Evolutionary conservation across 2,888 invertebrate genomes (phyloP).

Genomic region (Ligdia adustata): DNA sequence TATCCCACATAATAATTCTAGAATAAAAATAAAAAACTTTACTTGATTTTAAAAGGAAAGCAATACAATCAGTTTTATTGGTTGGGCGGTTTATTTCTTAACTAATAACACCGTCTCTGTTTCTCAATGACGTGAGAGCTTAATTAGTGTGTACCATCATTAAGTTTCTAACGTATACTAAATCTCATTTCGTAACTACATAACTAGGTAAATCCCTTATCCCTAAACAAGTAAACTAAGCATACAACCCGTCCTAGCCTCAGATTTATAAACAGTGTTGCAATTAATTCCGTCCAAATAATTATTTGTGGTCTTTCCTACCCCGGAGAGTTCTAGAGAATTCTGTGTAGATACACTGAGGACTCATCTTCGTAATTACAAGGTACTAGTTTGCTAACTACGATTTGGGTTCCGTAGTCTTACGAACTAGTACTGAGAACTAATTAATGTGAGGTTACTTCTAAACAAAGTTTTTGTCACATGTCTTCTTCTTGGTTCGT

Average conservation of each 20-base stretch:
- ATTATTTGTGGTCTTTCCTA: conserved; percentile 10
- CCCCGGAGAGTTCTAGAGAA: neutral
- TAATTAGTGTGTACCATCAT: too few relatives aligned
- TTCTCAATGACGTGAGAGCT: too few relatives aligned
- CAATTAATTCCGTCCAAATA: conserved; percentile 26
- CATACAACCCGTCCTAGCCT: conserved; percentile 5
- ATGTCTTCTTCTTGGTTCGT: neutral
- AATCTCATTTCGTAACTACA: too few relatives aligned
- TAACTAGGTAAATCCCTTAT: neutral
- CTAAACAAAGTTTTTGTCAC: neutral
- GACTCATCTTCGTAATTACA: conserved; percentile 18
- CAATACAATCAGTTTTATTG: too few relatives aligned
- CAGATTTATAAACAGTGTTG: conserved; percentile 18
- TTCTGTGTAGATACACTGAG: conserved; percentile 1
- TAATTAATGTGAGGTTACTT: neutral
- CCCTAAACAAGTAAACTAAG: conserved; percentile 6
- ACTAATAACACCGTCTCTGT: too few relatives aligned
- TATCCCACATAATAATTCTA: too few relatives aligned
- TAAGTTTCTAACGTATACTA: too few relatives aligned
- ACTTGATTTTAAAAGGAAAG: too few relatives aligned
- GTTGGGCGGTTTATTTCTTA: too few relatives aligned
- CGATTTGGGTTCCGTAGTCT: conserved; percentile 5
- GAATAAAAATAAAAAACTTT: too few relatives aligned
- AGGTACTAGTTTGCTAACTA: conserved; percentile 15
- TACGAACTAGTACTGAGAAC: neutral